Evolutionary conservation across 2,888 invertebrate species (phyloP), one percentile per base, ranked within the genome.

Genomic region (Dasypolia templi): DNA sequence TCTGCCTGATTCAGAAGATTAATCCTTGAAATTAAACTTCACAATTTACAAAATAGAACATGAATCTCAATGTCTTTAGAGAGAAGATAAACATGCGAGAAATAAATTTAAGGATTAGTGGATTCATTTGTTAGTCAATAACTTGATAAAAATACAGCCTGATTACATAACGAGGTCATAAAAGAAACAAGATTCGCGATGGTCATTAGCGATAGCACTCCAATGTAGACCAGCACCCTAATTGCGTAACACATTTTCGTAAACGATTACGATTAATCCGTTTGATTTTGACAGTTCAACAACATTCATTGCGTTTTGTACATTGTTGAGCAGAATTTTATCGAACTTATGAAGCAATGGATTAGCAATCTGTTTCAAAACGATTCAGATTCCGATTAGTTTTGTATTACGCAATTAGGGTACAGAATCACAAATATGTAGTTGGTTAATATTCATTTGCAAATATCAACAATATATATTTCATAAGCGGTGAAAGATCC

Each of bases 401-500:
- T n/a, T n/a, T n/a, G n/a, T n/a, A n/a, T n/a, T n/a, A n/a, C n/a
- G n/a, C n/a, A n/a, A n/a, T n/a, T n/a, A n/a, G n/a, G n/a, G n/a
- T n/a, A n/a, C n/a, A n/a, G 32, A 53, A 56, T 56, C 53, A 19
- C 26, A 59, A 64, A 67, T 14, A n/a, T n/a, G n/a, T n/a, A 26
- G 46, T 75, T 63, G 2, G 26, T 51, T 68, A 44, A 81, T 75
- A 53, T 55, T 29, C 29, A 64, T 78, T 81, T 73, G 39, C 62
- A 66, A 73, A 72, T 71, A 67, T 71, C 65, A 69, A 61, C 39
- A 69, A 61, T 59, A 35, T 69, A 62, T 72, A 64, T 22, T 51
- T 61, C 12, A 42, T 75, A 56, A 59, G 32, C 66, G 63, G 53
- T 64, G 44, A 72, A 85, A 71, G 59, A 73, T 73, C 66, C 78